phyloP scores from a whole-genome alignment of 2,113 vertebrate species.

The Pangasianodon gigas region DNA sequence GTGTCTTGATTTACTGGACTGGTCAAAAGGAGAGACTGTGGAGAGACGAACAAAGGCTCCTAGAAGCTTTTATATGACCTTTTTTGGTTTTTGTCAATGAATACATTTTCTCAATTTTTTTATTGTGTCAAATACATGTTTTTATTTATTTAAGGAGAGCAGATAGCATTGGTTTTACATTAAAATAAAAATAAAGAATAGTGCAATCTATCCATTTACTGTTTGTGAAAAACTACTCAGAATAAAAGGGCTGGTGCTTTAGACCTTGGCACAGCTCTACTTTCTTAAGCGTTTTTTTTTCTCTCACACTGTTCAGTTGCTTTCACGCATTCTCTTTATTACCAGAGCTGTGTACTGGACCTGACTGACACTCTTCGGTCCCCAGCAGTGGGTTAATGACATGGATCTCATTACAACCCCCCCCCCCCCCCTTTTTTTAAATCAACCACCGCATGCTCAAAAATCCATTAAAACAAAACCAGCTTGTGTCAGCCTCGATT shows the following conservation, averaged over 20 bases:
- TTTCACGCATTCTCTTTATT: slow-evolving; percentile 66
- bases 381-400: slow-evolving; percentile 53
- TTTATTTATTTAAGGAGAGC: not conserved
- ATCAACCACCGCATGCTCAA: slow-evolving; percentile 12
- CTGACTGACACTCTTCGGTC: slow-evolving; percentile 48
- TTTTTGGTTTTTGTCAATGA: not conserved
- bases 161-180: not conserved
- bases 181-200: slow-evolving; percentile 34
- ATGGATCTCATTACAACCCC: slow-evolving; percentile 39
- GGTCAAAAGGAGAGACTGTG: slow-evolving; percentile 26
- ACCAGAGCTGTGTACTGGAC: slow-evolving; percentile 53
- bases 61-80: not conserved
- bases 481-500: slow-evolving; percentile 40
- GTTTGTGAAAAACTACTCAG: slow-evolving; percentile 43
- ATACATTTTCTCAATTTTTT: not conserved
- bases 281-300: slow-evolving; percentile 63
- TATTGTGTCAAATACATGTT: not conserved
- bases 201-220: not conserved
- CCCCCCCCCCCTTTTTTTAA: slow-evolving; percentile 22
- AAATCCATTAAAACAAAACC: slow-evolving; percentile 37
- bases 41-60: slow-evolving; percentile 26
- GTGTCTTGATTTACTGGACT: slow-evolving; percentile 46
- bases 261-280: slow-evolving; percentile 52
- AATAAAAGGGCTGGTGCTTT: slow-evolving; percentile 50
- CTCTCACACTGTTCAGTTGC: slow-evolving; percentile 58